Percentiles rank a stretch among this genome's conserved stretches.
phyloP scores from a whole-genome alignment of 2,113 vertebrate species.

The Cinclus mexicanus region DNA sequence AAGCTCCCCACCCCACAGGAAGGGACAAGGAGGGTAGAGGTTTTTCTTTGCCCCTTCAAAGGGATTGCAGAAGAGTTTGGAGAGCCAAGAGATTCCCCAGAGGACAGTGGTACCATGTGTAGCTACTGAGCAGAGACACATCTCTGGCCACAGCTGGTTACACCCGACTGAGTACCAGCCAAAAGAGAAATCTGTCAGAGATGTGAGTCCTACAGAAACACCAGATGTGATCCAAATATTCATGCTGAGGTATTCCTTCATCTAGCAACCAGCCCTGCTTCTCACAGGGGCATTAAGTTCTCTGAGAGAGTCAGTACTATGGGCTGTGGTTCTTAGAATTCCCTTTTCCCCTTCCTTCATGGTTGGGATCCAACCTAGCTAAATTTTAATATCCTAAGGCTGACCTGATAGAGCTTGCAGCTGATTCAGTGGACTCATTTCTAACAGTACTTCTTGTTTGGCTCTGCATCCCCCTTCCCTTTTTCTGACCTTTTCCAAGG shows the following conservation, averaged over 20 bases:
- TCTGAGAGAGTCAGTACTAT: background rate
- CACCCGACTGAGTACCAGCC: background rate
- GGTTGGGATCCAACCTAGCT: background rate
- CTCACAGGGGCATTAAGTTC: background rate
- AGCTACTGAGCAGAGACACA: background rate
- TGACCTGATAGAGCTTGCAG: background rate
- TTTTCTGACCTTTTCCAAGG: background rate
- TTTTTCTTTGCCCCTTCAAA: background rate
- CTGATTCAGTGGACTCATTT: background rate
- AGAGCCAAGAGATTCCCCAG: background rate
- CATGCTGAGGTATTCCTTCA: background rate
- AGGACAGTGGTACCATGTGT: background rate
- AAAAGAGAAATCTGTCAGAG: background rate
- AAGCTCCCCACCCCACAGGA: fast-evolving
- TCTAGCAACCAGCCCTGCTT: background rate
- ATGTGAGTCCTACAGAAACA: background rate
- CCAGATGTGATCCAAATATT: background rate
- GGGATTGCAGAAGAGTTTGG: background rate
- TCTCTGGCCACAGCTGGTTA: background rate
- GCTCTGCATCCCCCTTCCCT: background rate
- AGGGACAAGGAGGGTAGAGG: background rate
- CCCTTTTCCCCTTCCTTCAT: background rate
- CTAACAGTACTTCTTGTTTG: background rate
- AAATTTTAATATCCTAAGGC: background rate
- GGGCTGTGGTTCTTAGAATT: background rate